A percentile compares a stretch with the other conserved stretches of the same genome.
Evolutionary conservation across 1,140 invertebrate species (phyloP).

Genomic region (Procambarus clarkii): DNA sequence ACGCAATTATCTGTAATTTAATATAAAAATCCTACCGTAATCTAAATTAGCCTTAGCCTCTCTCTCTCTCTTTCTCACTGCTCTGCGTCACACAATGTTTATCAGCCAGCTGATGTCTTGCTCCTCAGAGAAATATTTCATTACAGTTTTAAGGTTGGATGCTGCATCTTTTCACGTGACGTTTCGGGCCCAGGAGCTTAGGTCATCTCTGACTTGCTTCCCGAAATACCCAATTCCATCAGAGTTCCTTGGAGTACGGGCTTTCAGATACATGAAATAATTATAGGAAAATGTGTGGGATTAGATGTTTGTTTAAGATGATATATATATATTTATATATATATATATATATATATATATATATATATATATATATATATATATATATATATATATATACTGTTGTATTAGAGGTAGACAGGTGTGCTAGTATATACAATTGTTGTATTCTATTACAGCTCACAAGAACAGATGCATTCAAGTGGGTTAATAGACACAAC

Average conservation of each 20-base stretch:
- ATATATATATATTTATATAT: background rate
- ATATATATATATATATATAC: slow-evolving; percentile 4
- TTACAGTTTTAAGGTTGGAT: too few relatives aligned
- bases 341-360: background rate
- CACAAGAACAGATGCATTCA: background rate
- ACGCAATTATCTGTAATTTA: slow-evolving; percentile 55
- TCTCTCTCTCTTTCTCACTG: slow-evolving; percentile 13
- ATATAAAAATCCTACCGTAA: slow-evolving; percentile 60
- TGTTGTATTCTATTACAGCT: background rate
- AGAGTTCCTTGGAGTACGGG: too few relatives aligned
- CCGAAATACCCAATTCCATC: too few relatives aligned
- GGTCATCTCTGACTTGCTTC: too few relatives aligned
- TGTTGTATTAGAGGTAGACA: background rate
- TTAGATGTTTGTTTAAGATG: too few relatives aligned
- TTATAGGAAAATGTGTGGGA: too few relatives aligned
- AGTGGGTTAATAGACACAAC: background rate
- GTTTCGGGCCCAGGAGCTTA: too few relatives aligned
- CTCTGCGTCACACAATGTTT: background rate
- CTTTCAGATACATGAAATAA: too few relatives aligned
- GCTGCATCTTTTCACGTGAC: too few relatives aligned
- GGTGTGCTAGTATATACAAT: background rate
- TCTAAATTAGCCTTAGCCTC: slow-evolving; percentile 47
- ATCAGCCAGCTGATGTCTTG: background rate
- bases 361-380: slow-evolving; percentile 3
- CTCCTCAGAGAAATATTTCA: background rate